Evolutionary conservation across 2,888 invertebrate genomes (phyloP).

Genomic region (Deilephila porcellus): DNA sequence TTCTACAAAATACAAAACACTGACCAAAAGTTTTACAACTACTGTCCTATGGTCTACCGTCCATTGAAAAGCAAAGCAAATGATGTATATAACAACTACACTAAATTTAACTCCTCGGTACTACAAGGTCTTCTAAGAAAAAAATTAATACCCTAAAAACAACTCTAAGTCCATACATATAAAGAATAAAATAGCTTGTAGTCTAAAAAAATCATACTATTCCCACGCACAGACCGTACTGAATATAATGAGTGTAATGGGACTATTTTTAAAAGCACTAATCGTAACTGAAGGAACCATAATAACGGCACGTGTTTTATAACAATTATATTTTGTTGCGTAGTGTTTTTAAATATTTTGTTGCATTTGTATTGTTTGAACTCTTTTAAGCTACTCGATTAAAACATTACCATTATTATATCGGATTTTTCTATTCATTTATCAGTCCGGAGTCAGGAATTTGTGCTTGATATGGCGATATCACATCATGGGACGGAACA

Average conservation of each 20-base stretch:
- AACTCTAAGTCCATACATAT: neutral
- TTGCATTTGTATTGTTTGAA: no score
- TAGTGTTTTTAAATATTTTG: neutral
- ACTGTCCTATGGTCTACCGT: conserved; percentile 47
- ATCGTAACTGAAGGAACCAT: neutral
- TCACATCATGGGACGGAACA: no score
- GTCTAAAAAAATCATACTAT: neutral
- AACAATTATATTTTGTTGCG: neutral
- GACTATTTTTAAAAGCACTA: neutral
- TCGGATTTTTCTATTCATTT: no score
- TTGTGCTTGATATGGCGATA: no score
- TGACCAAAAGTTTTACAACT: conserved; percentile 23
- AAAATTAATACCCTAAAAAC: neutral
- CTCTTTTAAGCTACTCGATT: no score
- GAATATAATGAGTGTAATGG: neutral
- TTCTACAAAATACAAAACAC: conserved; percentile 27
- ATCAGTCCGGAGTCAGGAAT: no score
- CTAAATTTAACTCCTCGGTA: conserved; percentile 27
- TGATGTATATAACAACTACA: conserved; percentile 13
- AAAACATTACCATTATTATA: no score
- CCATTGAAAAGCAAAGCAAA: conserved; percentile 47
- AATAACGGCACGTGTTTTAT: neutral
- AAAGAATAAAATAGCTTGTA: neutral
- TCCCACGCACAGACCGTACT: neutral
- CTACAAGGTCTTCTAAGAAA: neutral